These are phyloP conservation scores for Agriopis leucophaearia DNA, from an alignment of 2,888 invertebrate species.

Conservation along the genomic window DNA sequence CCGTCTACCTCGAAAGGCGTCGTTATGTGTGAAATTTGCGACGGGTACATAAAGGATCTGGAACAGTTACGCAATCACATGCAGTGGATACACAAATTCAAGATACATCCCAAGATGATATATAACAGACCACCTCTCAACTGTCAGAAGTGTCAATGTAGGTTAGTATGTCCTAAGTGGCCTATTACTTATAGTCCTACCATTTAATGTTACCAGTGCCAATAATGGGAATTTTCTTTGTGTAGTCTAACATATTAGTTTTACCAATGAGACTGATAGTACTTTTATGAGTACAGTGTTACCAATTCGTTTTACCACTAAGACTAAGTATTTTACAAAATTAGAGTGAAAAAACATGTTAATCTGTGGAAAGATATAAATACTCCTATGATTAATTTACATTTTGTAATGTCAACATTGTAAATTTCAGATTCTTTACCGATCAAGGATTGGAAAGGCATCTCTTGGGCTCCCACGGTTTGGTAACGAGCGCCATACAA, in stretches of 20 bases:
- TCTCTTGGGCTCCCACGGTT: constrained; percentile 96
- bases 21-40: constrained; percentile 98
- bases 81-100: constrained; percentile 99
- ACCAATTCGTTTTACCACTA: too few species aligned
- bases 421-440: constrained; percentile 93
- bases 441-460: constrained; percentile 98
- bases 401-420: not conserved
- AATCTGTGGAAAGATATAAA: too few species aligned
- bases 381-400: not conserved
- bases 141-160: constrained; percentile 97
- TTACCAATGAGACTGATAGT: too few species aligned
- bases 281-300: too few species aligned
- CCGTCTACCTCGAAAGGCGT: constrained; percentile 88
- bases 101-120: constrained; percentile 98
- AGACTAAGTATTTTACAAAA: too few species aligned
- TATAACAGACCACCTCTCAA: constrained; percentile 97
- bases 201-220: too few species aligned
- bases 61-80: constrained; percentile 98
- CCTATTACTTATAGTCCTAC: too few species aligned
- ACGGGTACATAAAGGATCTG: constrained; percentile 97
- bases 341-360: too few species aligned
- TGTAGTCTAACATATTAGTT: too few species aligned
- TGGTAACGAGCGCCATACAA: constrained; percentile 98
- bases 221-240: too few species aligned
- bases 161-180: constrained; percentile 51